Evolutionary conservation across 2,113 vertebrate genomes (phyloP), one percentile per base, ranked within the genome.

Genomic region (Butorides virescens): DNA sequence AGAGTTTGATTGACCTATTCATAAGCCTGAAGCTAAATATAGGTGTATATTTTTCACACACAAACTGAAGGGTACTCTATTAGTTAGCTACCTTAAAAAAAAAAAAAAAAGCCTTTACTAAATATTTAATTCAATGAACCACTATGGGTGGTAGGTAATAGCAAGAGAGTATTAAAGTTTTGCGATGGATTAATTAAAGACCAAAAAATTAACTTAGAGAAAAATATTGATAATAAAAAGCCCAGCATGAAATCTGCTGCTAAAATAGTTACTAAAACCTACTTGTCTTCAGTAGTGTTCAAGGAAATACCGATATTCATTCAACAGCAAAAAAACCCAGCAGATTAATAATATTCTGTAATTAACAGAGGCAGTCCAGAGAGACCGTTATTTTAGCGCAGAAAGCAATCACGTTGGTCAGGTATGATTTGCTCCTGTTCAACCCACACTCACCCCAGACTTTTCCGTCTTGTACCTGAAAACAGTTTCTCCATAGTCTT

Each of bases 401-500:
- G 19, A 59, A 90, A 70, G 46, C 78, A 74, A 26, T 34, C 63
- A 37, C 32, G 29, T 32, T 63, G 42, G 19, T 52, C 90, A 74
- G 49, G 34, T 42, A 55, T 8, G 26, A 67, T 39, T 84, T 80
- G 26, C 5, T 90, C 53, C 46, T 83, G 19, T 61, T 68, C 47
- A 39, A 15, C 55, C 34, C 55, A 11, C 56, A 46, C 8, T 34
- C 42, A 71, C 1, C 12, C 39, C 53, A 30, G 26, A 20, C 61
- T 49, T 50, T 44, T 8, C 50, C n/a, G 34, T 20, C 72, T 32
- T 34, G 23, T 15, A 55, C 49, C 86, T 61, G 44, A 11, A n/a
- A 30, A 46, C 0, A 0, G 5, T 46, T 59, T 67, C 81, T 50
- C 10, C 29, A 26, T 0, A 55, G n/a, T 25, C 14, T 32, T 44